These are phyloP conservation scores for Tenthredo notha DNA, from an alignment of 2,888 invertebrate species.

Conservation along the genomic window DNA sequence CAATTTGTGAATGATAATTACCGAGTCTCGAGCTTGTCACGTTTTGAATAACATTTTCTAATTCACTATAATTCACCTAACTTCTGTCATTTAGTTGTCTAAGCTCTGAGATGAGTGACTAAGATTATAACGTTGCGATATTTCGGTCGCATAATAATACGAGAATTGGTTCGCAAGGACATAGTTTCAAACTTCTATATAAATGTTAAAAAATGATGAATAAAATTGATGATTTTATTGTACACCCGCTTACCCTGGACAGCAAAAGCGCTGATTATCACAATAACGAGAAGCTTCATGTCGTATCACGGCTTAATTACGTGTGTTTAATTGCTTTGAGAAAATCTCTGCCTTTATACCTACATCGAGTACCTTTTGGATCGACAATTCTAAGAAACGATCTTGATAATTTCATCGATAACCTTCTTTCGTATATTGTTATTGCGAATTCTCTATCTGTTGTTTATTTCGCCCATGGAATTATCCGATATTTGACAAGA, in stretches of 20 bases:
- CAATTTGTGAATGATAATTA: constrained; percentile 28
- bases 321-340: constrained; percentile 19
- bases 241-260: constrained; percentile 16
- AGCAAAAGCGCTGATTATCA: constrained; percentile 2
- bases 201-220: neutral
- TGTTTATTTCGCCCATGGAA: neutral
- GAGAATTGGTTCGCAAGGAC: neutral
- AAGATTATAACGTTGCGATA: constrained; percentile 35
- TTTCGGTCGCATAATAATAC: neutral
- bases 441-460: neutral
- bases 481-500: constrained; percentile 24
- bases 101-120: neutral
- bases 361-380: constrained; percentile 9
- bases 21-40: constrained; percentile 30
- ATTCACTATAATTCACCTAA: constrained; percentile 23
- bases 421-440: constrained; percentile 5
- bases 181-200: neutral
- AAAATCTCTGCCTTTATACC: constrained; percentile 40
- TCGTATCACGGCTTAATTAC: neutral
- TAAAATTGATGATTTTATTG: neutral
- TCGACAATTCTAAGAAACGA: constrained; percentile 22
- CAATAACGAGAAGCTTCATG: constrained; percentile 19
- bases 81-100: constrained; percentile 22
- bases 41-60: constrained; percentile 33
- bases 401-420: constrained; percentile 41